Conservation (phyloP, 2,797 vertebrate genomes). For the Chrosomus eos region DNA sequence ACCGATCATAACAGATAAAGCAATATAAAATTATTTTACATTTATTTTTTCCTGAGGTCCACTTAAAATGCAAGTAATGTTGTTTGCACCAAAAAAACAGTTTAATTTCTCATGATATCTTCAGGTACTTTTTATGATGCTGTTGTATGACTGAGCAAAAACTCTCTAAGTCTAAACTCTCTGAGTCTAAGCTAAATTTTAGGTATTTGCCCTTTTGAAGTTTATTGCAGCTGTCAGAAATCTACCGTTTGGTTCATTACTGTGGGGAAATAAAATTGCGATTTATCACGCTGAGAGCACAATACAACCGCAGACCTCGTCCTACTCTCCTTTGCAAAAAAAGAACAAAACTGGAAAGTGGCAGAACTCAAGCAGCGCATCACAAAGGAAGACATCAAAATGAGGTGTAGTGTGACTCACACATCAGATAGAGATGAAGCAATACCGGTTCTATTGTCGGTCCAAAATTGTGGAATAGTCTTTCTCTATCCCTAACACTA, state of each 20-base stretch:
- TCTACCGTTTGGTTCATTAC: constrained; percentile 11
- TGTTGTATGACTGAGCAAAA: neutral
- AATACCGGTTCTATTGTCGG: neutral
- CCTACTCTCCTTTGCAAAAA: neutral
- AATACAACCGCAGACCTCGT: neutral
- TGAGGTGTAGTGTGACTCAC: neutral
- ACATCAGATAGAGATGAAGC: neutral
- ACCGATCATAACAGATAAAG: neutral
- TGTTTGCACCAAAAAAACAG: neutral
- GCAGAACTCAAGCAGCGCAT: neutral
- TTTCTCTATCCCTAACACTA: too few species aligned
- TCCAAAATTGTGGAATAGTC: too few species aligned
- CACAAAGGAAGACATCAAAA: neutral
- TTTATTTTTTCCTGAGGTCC: neutral
- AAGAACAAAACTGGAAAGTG: constrained; percentile 14
- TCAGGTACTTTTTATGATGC: neutral
- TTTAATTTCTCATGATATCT: neutral
- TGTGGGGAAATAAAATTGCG: neutral
- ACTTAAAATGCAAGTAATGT: neutral
- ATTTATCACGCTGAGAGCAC: neutral
- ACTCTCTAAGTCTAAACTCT: neutral
- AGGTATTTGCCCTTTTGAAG: neutral
- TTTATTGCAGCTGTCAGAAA: constrained; percentile 9
- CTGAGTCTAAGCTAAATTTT: neutral
- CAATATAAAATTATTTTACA: neutral